Base-by-base conservation (phyloP, 2,113 vertebrate species). In the Cervus canadensis region DNA sequence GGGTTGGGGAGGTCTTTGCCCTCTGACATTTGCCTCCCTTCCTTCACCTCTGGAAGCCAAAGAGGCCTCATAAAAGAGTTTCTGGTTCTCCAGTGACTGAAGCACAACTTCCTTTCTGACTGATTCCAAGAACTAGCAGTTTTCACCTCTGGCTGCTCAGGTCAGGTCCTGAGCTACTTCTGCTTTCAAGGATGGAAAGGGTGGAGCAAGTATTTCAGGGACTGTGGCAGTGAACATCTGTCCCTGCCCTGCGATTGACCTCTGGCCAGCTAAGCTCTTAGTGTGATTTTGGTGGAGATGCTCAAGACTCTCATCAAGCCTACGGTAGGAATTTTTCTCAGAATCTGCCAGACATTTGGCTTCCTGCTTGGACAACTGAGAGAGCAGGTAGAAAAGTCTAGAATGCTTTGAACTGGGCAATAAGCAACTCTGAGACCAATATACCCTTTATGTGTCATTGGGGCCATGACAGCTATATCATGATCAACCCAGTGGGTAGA, bases 141-240 rank as follows among this genome's bases (percentile, higher is more conserved):
- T 82, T 90, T 92, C 36, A 52, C 16, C 30, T 62, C 36, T 36
- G n/a, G 52, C 40, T 67, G 30, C 13, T 76, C 48, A 54, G 67
- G 54, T 82, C 54, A 94, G 5, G 50, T 15, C 43, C 95, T 81
- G 78, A 76, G 85, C 40, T n/a, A 82, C 84, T 96, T 95, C 96
- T 86, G 60, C 71, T 89, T 92, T 95, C 50, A 95, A 48, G 21
- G 5, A 21, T 60, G 15, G 5, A n/a, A 23, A 89, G 23, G 25
- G n/a, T 76, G 50, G 43, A 89, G 16, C 56, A 87, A 84, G 43
- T 26, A 45, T 83, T 48, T 60, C 52, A 78, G 25, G 62, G 74
- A 3, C 17, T 12, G 78, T 26, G 36, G 57, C 57, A 52, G 52
- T 54, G 15, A 23, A n/a, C n/a, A 30, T 26, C 2, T 43, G 33